These are phyloP conservation scores for Ryuthela nishihirai DNA, from an alignment of 2,888 invertebrate species.

Conservation along the genomic window DNA sequence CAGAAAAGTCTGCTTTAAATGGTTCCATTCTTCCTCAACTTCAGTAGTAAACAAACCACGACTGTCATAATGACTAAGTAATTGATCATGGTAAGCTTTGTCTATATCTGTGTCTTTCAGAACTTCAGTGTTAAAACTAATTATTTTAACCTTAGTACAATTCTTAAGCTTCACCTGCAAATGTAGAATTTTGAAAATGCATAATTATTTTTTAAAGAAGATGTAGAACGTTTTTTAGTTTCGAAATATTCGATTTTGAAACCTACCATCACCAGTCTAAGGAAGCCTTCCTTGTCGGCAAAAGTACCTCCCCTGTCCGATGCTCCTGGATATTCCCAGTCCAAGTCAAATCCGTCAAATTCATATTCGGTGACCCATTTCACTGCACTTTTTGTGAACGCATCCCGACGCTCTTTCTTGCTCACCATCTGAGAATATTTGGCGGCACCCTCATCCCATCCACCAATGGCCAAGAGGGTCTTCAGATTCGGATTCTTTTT, in stretches of 20 bases:
- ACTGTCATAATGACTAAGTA: too few species aligned
- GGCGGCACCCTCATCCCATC: conserved; percentile 40
- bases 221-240: background rate
- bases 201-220: background rate
- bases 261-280: conserved; percentile 59
- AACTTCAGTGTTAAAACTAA: too few species aligned
- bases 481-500: conserved; percentile 46
- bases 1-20: too few species aligned
- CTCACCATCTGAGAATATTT: conserved; percentile 45
- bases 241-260: background rate
- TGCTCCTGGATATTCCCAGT: conserved; percentile 54
- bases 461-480: conserved; percentile 40
- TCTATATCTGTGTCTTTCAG: too few species aligned
- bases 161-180: background rate
- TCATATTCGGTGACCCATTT: conserved; percentile 46
- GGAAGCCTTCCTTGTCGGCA: conserved; percentile 74
- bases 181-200: background rate
- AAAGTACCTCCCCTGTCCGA: conserved; percentile 53
- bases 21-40: too few species aligned
- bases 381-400: conserved; percentile 58
- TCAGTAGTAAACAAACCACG: too few species aligned
- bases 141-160: too few species aligned
- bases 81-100: too few species aligned
- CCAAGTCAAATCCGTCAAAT: conserved; percentile 51
- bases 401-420: conserved; percentile 44